Conservation (phyloP, 2,113 vertebrate species). For the Mastomys coucha region DNA sequence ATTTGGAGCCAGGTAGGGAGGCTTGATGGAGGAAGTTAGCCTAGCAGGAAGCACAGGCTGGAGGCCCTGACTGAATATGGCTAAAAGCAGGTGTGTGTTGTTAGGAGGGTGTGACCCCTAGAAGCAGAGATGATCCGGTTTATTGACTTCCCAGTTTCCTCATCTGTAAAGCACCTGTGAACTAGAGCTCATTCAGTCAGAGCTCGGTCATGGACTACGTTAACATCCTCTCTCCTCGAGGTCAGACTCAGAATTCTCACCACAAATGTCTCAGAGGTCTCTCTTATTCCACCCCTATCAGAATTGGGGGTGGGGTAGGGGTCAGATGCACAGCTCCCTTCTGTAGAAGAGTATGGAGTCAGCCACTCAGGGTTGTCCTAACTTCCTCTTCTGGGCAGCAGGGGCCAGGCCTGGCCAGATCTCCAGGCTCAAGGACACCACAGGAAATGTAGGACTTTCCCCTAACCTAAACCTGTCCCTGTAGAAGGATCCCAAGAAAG, state of each 20-base stretch:
- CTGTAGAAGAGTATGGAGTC: neutral
- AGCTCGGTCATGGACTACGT: neutral
- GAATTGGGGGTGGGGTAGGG: too few species aligned
- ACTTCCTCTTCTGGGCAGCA: neutral
- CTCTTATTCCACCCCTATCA: neutral
- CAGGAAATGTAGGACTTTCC: too few species aligned
- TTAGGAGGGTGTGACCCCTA: neutral
- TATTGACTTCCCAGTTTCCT: neutral
- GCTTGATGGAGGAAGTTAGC: neutral
- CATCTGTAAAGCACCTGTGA: neutral
- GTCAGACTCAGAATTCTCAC: neutral
- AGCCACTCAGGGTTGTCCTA: neutral
- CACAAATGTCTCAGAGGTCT: neutral
- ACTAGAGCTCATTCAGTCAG: neutral
- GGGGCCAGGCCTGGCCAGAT: neutral
- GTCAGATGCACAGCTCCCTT: neutral
- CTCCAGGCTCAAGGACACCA: neutral
- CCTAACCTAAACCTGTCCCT: neutral
- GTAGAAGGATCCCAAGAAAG: neutral
- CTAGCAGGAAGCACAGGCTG: fast-evolving
- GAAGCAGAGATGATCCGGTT: neutral
- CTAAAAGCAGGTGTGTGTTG: neutral
- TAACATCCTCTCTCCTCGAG: neutral
- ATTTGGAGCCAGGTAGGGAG: neutral
- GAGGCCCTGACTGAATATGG: neutral